Percentiles rank a stretch among this genome's conserved stretches.
Conservation (phyloP, 2,888 invertebrate species). For the Pseudococcus longispinus region DNA sequence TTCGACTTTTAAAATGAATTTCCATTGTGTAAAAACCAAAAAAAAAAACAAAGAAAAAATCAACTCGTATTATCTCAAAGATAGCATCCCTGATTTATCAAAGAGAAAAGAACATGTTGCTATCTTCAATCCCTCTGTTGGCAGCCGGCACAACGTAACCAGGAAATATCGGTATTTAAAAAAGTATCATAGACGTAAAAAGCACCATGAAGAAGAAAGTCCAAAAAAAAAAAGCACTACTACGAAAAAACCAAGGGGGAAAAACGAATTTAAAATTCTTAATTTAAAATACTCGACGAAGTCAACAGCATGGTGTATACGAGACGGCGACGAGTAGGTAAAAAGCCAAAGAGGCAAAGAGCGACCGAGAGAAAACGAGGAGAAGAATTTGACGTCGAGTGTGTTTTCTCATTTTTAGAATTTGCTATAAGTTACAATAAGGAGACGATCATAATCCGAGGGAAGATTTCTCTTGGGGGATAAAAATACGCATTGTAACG, state of each 20-base stretch:
- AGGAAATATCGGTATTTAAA: slow-evolving; percentile 3
- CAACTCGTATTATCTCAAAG: not conserved
- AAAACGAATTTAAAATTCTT: slow-evolving; percentile 42
- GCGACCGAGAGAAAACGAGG: not conserved
- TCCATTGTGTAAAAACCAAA: too few relatives aligned
- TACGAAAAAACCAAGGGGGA: not conserved
- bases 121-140: not conserved
- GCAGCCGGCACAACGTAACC: not conserved
- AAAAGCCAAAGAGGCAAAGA: not conserved
- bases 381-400: slow-evolving; percentile 28
- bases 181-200: not conserved
- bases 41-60: not conserved
- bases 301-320: not conserved
- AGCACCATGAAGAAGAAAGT: not conserved
- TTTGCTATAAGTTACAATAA: slow-evolving; percentile 55
- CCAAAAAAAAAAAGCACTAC: not conserved
- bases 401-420: slow-evolving; percentile 48
- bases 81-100: not conserved
- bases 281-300: slow-evolving; percentile 40
- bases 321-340: not conserved
- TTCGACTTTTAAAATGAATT: too few relatives aligned
- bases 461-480: slow-evolving; percentile 56
- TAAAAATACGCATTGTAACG: slow-evolving; percentile 50
- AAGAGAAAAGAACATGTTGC: not conserved
- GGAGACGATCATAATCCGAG: slow-evolving; percentile 56